These are phyloP conservation scores for human DNA, from an alignment of 2,113 vertebrate species.

Conservation along the genomic window GRCh38 chr3:118231501-118232000, in stretches of 20 bases:
- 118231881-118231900: not conserved
- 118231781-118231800: not conserved
- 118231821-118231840: not conserved
- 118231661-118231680: not conserved
- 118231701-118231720: not conserved
- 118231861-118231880: not conserved
- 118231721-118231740: not conserved
- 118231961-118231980: not conserved
- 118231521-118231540: constrained; percentile 45
- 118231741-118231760: not conserved
- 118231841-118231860: not conserved
- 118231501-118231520: constrained; percentile 33
- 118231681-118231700: not conserved
- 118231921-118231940: not conserved
- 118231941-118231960: not conserved
- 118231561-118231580: not conserved
- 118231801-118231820: not conserved
- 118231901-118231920: not conserved
- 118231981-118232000: not conserved
- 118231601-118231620: constrained; percentile 50
- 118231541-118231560: constrained; percentile 29
- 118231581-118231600: constrained; percentile 27
- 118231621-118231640: constrained; percentile 46
- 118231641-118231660: constrained; percentile 59
- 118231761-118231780: not conserved